Base-by-base conservation (phyloP, 2,797 vertebrate species). In the Rhinogobio ventralis region DNA sequence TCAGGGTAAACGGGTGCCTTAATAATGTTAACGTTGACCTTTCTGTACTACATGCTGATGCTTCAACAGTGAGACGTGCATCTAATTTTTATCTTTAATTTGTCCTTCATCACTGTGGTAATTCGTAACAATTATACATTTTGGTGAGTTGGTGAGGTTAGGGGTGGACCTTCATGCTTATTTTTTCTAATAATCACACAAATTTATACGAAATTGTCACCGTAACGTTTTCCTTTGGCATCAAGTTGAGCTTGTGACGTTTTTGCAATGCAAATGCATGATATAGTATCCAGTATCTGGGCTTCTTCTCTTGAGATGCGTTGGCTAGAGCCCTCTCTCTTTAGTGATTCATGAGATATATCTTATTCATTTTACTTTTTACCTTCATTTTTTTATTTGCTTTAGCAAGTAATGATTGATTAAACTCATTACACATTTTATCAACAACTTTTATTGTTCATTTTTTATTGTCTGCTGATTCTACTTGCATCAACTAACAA, bases 391-490 rank as follows among this genome's bases (percentile, higher is more conserved):
- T 25, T 77, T 62, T 28, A 42, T 77, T 77, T 62, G 14, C 55
- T 62, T 77, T 62, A 39, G 3, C 5, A 23, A 39, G 66, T 25
- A 76, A 76, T 39, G 73, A 76, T 57, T 76, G 33, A 76, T 57
- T 39, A 17, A 76, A 57, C 51, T 25, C 20, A 57, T 57, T 57
- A 76, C 20, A 23, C 36, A 57, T 76, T 76, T 39, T 57, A 36
- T 75, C 51, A 55, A 55, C 49, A 75, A 25, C 53, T 17, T 9
- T 39, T 76, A 10, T n/a, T 57, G 51, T 57, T 13, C 20, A 76
- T 39, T 57, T 75, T 73, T 76, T 76, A 39, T 57, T 76, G 73
- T 76, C 51, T 57, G 73, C 13, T 39, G 20, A 53, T 49, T 72
- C 14, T 33, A 53, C 72, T 75, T 36, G 19, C 30, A 55, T 75